Evolutionary conservation across 2,888 invertebrate genomes (phyloP), one percentile per base, ranked within the genome.

Genomic region (Melanargia galathea): DNA sequence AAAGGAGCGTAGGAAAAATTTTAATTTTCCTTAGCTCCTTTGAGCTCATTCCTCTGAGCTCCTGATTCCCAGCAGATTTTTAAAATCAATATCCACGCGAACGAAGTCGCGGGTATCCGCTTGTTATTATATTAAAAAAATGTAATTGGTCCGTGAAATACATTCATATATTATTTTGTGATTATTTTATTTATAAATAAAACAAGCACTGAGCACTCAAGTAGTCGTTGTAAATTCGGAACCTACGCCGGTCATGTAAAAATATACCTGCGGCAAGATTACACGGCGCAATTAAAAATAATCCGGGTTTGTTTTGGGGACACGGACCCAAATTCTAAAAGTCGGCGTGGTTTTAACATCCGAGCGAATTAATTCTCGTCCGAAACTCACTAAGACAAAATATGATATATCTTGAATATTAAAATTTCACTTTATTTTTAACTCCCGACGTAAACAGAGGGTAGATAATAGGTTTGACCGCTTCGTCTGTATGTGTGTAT

Each of bases 251-350:
- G 33, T 18, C 33, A 33, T 52, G 51, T 52, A 33, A 52, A 52
- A 52, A 52, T 52, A 52, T 24, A 52, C 52, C 5, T 0, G 8
- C 43, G 18, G 33, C 10, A 20, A 52, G 30, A 33, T 35, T 52
- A 52, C 35, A 33, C 33, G 35, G 20, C 33, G 52, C 52, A 52
- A 33, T 52, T 52, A 52, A 30, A 52, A 52, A 46, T 46, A 46
- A 46, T 46, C 45, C 45, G 20, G 33, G 52, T 10, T 13, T 52
- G 35, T 52, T 48, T 52, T 52, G 22, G 33, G 52, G 52, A 18
- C 30, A 18, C 30, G 52, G 33, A 52, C 30, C 33, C 11, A 52
- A 52, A 52, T 52, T 33, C 52, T 52, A 18, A 52, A 52, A 35
- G 52, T 24, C 18, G 33, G 13, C 35, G 10, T 13, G 33, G 45